Conservation (phyloP, 2,113 vertebrate species). For the Poicephalus meyeri region DNA sequence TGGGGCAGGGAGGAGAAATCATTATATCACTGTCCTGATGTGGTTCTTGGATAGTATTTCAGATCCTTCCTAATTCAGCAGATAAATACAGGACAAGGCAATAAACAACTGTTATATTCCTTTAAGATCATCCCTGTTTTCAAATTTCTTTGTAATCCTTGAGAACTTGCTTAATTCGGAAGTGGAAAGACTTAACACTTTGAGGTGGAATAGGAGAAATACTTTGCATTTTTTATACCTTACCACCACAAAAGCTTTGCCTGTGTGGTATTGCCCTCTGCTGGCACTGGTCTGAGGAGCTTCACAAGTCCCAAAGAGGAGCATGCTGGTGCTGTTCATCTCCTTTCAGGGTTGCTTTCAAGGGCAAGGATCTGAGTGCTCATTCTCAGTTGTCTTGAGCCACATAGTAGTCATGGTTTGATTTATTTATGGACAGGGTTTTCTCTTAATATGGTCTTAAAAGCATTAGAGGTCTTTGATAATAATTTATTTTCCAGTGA, state of each 20-base stretch:
- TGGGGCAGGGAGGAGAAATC: background rate
- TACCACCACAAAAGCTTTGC: background rate
- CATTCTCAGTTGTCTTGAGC: background rate
- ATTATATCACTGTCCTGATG: background rate
- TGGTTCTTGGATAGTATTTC: background rate
- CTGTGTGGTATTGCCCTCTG: constrained; percentile 40
- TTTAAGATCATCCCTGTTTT: background rate
- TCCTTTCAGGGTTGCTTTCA: background rate
- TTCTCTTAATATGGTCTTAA: background rate
- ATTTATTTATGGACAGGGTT: background rate
- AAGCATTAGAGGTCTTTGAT: background rate
- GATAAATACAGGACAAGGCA: background rate
- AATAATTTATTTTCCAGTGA: background rate
- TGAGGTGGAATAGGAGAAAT: background rate
- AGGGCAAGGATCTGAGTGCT: background rate
- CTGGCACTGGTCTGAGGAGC: background rate
- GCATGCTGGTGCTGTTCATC: background rate
- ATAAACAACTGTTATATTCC: background rate
- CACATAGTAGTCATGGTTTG: rapidly evolving
- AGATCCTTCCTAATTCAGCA: background rate
- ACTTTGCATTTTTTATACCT: background rate
- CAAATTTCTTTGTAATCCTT: background rate
- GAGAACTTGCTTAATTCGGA: background rate
- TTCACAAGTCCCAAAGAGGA: background rate
- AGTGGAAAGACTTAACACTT: background rate